These are phyloP conservation scores for Prinia subflava DNA, from an alignment of 2,113 vertebrate species.

Conservation along the genomic window DNA sequence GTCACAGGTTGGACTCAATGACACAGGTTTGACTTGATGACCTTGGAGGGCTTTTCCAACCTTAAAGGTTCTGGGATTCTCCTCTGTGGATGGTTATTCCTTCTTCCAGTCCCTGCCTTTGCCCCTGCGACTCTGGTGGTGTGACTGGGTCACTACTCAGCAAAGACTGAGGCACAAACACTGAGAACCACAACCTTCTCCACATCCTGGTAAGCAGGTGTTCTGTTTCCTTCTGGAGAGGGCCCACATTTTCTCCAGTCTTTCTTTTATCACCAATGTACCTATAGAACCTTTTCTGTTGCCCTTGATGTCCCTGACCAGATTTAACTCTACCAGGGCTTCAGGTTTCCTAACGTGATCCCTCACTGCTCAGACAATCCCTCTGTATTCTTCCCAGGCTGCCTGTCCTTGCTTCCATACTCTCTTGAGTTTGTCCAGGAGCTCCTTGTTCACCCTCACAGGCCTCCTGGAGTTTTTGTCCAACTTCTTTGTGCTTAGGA, in stretches of 20 bases:
- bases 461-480: not conserved
- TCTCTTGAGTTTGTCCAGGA: not conserved
- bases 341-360: not conserved
- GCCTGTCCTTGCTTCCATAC: not conserved
- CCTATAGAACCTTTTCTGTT: not conserved
- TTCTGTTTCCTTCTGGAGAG: not conserved
- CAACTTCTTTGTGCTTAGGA: not conserved
- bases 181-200: not conserved
- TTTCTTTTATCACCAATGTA: not conserved
- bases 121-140: fast-evolving
- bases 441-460: not conserved
- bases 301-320: not conserved
- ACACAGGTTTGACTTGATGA: not conserved
- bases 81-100: not conserved
- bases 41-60: not conserved
- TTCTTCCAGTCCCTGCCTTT: not conserved
- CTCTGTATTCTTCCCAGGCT: not conserved
- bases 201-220: not conserved
- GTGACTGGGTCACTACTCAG: not conserved
- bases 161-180: not conserved
- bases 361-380: not conserved
- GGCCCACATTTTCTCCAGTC: not conserved
- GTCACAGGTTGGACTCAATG: not conserved
- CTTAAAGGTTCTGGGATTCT: not conserved
- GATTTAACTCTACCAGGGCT: not conserved